These are phyloP conservation scores for Leptopilina syphax DNA, from an alignment of 2,888 invertebrate species.

Conservation along the genomic window DNA sequence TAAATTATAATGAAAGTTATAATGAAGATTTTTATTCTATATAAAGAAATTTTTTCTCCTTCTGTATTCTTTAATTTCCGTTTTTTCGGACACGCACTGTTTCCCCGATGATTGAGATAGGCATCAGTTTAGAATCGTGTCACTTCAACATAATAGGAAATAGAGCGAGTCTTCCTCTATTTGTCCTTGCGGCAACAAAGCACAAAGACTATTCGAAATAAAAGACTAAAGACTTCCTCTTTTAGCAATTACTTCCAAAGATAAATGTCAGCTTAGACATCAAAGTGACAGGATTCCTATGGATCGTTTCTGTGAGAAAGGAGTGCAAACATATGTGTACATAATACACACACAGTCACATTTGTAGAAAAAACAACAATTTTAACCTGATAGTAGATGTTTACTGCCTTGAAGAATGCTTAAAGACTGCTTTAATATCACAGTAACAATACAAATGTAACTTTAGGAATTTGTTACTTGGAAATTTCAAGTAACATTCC, in stretches of 20 bases:
- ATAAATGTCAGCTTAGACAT: slow-evolving; percentile 1
- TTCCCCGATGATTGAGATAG: slow-evolving; percentile 13
- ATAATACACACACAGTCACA: not conserved
- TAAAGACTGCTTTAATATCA: too few species aligned
- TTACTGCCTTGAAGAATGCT: too few species aligned
- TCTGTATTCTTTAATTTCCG: not conserved
- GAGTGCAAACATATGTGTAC: not conserved
- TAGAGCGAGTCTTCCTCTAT: slow-evolving; percentile 36
- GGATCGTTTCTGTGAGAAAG: not conserved
- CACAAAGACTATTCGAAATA: not conserved
- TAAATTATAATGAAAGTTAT: too few species aligned
- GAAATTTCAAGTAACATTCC: too few species aligned
- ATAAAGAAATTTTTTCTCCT: not conserved
- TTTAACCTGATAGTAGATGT: too few species aligned
- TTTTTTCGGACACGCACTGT: slow-evolving; percentile 25
- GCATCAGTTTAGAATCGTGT: slow-evolving; percentile 15
- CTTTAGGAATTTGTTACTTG: too few species aligned
- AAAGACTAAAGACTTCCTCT: slow-evolving; percentile 10
- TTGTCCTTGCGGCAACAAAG: slow-evolving; percentile 30
- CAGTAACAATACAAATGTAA: too few species aligned
- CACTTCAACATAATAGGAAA: slow-evolving; percentile 26
- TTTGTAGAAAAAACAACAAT: too few species aligned
- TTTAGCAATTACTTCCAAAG: slow-evolving; percentile 19
- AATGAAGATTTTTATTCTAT: too few species aligned
- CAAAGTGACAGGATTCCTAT: not conserved